These are phyloP conservation scores for Odontomachus brunneus DNA, from an alignment of 1,140 invertebrate genomes.

Conservation along the genomic window DNA sequence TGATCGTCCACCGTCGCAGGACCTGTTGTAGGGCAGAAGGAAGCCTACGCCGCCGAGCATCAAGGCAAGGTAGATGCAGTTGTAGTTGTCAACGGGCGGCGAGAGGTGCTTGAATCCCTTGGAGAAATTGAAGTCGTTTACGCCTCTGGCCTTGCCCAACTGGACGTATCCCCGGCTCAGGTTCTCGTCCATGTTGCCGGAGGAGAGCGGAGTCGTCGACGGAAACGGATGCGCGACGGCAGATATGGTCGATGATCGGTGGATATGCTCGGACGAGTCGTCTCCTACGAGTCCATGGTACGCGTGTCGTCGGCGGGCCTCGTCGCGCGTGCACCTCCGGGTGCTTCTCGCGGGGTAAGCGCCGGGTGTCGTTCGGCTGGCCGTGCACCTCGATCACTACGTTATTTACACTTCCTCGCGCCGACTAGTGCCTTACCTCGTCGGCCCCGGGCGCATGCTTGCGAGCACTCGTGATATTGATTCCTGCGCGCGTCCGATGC, in stretches of 20 bases:
- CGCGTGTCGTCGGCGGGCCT: background rate
- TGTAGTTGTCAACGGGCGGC: constrained; percentile 91
- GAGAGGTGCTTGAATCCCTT: constrained; percentile 87
- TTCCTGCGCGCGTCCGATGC: constrained; percentile 77
- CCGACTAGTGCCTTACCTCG: constrained; percentile 26
- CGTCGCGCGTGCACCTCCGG: background rate
- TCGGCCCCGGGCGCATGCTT: constrained; percentile 74
- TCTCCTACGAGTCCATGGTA: constrained; percentile 52
- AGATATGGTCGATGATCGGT: background rate
- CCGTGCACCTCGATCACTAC: constrained; percentile 34
- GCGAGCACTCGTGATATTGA: constrained; percentile 79
- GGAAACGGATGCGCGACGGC: background rate
- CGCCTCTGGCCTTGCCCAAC: constrained; percentile 85
- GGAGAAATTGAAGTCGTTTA: constrained; percentile 85
- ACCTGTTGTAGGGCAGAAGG: constrained; percentile 96
- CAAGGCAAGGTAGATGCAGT: constrained; percentile 92
- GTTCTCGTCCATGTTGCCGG: constrained; percentile 88
- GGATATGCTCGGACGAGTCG: background rate
- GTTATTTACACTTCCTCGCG: constrained; percentile 68
- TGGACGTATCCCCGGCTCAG: constrained; percentile 89
- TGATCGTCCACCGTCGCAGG: constrained; percentile 27
- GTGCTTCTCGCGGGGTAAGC: constrained; percentile 27
- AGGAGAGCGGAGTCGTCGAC: background rate
- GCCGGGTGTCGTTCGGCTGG: constrained; percentile 10
- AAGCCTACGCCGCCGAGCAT: constrained; percentile 95